These are phyloP conservation scores for Poicephalus gulielmi DNA, from an alignment of 2,113 vertebrate species.

Conservation along the genomic window DNA sequence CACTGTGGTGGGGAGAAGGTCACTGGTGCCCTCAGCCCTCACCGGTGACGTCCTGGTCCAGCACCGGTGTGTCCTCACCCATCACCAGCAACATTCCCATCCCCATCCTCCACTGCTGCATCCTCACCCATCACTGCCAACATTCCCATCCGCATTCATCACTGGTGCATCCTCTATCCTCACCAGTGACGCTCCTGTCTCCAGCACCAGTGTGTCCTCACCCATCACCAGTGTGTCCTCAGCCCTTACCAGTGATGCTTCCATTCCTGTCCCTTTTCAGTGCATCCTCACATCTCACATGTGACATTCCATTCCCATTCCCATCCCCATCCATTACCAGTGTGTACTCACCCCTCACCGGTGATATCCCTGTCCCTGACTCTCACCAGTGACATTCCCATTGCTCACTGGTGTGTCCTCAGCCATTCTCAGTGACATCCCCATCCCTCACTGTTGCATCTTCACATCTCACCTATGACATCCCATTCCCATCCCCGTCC, in stretches of 20 bases:
- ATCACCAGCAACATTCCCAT: too few relatives aligned
- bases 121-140: too few relatives aligned
- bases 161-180: too few relatives aligned
- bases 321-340: not conserved
- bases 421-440: not conserved
- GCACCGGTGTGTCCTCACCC: accelerated
- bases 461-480: not conserved
- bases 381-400: not conserved
- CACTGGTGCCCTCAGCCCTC: not conserved
- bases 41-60: not conserved
- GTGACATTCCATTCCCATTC: not conserved
- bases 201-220: too few relatives aligned
- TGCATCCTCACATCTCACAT: not conserved
- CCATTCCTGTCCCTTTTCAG: not conserved
- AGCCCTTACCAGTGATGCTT: not conserved
- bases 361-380: not conserved
- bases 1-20: accelerated
- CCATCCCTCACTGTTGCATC: not conserved
- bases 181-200: too few relatives aligned
- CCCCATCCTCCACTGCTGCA: too few relatives aligned
- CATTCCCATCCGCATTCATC: too few relatives aligned
- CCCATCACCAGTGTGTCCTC: too few relatives aligned
- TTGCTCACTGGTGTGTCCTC: too few relatives aligned
- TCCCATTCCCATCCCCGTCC: too few relatives aligned
- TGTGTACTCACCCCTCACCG: not conserved